Base-by-base conservation (phyloP, 2,797 vertebrate species). In the Sebastes variabilis region DNA sequence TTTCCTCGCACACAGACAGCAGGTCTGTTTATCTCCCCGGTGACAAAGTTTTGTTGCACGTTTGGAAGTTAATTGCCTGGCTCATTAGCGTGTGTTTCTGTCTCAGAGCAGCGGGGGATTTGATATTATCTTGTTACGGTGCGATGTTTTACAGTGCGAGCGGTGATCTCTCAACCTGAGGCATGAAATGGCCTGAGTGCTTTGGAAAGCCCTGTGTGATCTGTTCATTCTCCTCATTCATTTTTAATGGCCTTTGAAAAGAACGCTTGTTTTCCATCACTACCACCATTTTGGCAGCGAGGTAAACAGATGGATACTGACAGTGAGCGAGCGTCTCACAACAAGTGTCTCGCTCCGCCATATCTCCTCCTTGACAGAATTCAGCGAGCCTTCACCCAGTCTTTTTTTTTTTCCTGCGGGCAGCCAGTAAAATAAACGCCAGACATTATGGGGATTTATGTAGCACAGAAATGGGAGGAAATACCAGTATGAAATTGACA, bases 61-160 rank as follows among this genome's bases (percentile, higher is more conserved):
- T 88, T 91, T 70, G 75, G 80, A 92, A 92, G 91, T 91, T 94
- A 94, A 94, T 94, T 94, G 88, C 91, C 88, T 72, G 77, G 79
- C 87, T 93, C 87, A 88, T 94, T 93, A 88, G 80, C 54, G 79
- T 78, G 80, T 25, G 70, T 78, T 82, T 86, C 70, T 84, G 71
- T 80, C 70, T 82, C 18, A 4, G 36, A 87, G 69, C 89, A 70
- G 81, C 56, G 18, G 78, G 78, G 46, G 79, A 87, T 87, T 84
- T 75, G 70, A 77, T 72, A 78, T 84, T 77, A 86, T 87, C 77
- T 77, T 76, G 76, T 88, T 83, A 80, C 52, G 79, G 56, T 42
- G 72, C 60, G 58, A 66, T 73, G 66, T 83, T 76, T 75, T 83
- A 83, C 75, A 55, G 71, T 46, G 67, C 34, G 60, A 86, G 81